Percentiles rank a stretch among this genome's conserved stretches.
These are phyloP conservation scores for Accipiter cooperii DNA, from an alignment of 2,113 vertebrate genomes.

Conservation along the genomic window DNA sequence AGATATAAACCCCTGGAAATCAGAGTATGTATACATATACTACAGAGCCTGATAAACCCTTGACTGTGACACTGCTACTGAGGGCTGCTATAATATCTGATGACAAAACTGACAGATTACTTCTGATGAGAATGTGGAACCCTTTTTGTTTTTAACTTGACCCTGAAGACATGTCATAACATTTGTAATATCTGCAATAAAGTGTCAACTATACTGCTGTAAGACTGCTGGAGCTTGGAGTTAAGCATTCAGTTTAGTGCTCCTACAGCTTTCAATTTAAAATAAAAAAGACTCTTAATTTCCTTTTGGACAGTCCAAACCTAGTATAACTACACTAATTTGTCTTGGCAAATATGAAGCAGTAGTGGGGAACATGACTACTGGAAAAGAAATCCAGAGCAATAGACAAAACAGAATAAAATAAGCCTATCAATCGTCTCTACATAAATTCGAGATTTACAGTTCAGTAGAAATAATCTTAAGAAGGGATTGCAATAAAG, in stretches of 20 bases:
- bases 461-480: background rate
- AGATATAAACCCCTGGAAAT: constrained; percentile 64
- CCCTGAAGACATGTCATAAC: constrained; percentile 72
- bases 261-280: constrained; percentile 57
- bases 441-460: background rate
- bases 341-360: constrained; percentile 6
- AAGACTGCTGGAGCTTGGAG: constrained; percentile 59
- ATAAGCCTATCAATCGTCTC: background rate
- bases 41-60: constrained; percentile 33
- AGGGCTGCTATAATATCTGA: constrained; percentile 66
- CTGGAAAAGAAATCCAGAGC: constrained; percentile 26
- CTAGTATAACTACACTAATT: background rate
- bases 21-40: constrained; percentile 23
- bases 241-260: constrained; percentile 58
- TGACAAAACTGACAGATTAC: constrained; percentile 68
- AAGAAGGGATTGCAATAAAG: background rate
- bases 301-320: constrained; percentile 39
- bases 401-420: background rate
- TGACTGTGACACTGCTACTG: constrained; percentile 50
- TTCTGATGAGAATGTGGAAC: constrained; percentile 58
- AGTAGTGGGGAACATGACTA: background rate
- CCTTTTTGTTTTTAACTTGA: constrained; percentile 72
- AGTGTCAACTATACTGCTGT: constrained; percentile 47
- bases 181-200: constrained; percentile 70
- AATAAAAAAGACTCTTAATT: constrained; percentile 45